phyloP scores from a whole-genome alignment of 2,113 vertebrate genomes.

The Protobothrops flavoviridis region DNA sequence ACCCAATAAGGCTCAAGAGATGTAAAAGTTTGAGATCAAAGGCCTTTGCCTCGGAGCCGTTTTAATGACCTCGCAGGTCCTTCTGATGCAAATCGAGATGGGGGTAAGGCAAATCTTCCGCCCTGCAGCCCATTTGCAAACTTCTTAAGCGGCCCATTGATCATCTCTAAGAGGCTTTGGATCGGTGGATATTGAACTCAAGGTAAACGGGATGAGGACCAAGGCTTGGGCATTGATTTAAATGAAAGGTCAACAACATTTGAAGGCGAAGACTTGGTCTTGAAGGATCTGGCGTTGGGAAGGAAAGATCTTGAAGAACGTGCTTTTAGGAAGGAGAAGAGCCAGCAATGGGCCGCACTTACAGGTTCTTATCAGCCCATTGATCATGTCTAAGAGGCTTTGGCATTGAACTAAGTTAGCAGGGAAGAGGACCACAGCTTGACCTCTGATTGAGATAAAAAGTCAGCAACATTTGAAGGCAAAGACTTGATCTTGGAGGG shows the following conservation, averaged over 20 bases:
- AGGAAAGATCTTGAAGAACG: neutral
- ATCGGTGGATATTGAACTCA: slow-evolving; percentile 17
- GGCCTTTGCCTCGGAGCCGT: slow-evolving; percentile 53
- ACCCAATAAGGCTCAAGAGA: slow-evolving; percentile 55
- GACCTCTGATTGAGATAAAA: slow-evolving; percentile 17
- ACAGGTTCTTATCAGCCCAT: slow-evolving; percentile 34
- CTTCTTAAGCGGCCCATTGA: slow-evolving; percentile 32
- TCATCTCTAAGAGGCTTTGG: slow-evolving; percentile 33
- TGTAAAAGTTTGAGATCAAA: slow-evolving; percentile 58
- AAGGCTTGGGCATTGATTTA: slow-evolving; percentile 34
- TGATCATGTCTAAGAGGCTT: slow-evolving; percentile 37
- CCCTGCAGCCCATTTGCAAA: slow-evolving; percentile 47
- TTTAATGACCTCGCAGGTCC: slow-evolving; percentile 47
- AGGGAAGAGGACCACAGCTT: slow-evolving; percentile 20
- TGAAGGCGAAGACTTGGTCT: slow-evolving; percentile 10
- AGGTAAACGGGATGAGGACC: neutral
- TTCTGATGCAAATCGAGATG: slow-evolving; percentile 56
- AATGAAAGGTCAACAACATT: slow-evolving; percentile 12
- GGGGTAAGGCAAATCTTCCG: slow-evolving; percentile 50
- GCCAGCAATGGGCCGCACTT: neutral
- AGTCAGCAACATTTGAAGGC: slow-evolving; percentile 25
- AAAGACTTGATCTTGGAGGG: neutral
- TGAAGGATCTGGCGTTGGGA: neutral
- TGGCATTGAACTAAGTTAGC: neutral
- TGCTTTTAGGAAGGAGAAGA: neutral